Conservation (phyloP, 2,797 vertebrate genomes). For the Acanthis flammea region DNA sequence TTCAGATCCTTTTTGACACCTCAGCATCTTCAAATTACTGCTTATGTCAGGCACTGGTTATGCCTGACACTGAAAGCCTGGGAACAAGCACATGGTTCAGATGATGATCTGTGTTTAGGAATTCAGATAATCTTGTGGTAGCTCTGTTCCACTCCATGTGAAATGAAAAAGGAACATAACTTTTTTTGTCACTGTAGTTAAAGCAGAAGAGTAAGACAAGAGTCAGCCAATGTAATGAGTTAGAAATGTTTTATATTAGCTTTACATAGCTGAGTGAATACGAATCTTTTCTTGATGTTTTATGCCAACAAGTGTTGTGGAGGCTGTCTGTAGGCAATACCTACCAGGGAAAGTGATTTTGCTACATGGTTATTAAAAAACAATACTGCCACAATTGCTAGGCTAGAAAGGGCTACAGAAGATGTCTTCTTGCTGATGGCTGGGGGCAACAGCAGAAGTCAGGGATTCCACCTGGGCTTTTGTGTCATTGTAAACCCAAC, state of each 20-base stretch:
- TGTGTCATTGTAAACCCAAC: neutral
- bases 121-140: neutral
- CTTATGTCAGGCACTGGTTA: neutral
- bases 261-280: neutral
- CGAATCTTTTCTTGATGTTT: neutral
- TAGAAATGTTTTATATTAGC: neutral
- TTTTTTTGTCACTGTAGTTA: neutral
- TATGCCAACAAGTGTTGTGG: neutral
- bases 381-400: neutral
- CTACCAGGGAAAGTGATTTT: neutral
- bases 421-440: neutral
- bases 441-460: neutral
- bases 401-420: neutral
- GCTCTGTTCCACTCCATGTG: neutral
- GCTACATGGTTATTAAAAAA: neutral
- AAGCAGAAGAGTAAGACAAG: neutral
- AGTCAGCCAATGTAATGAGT: neutral
- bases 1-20: neutral
- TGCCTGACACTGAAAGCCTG: neutral
- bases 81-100: neutral
- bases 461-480: neutral
- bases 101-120: neutral
- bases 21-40: constrained; percentile 7
- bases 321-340: neutral
- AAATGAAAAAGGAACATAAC: neutral